Percentiles rank a stretch among this genome's conserved stretches.
Evolutionary conservation across 1,140 invertebrate genomes (phyloP).

Genomic region (Cyclina sinensis): DNA sequence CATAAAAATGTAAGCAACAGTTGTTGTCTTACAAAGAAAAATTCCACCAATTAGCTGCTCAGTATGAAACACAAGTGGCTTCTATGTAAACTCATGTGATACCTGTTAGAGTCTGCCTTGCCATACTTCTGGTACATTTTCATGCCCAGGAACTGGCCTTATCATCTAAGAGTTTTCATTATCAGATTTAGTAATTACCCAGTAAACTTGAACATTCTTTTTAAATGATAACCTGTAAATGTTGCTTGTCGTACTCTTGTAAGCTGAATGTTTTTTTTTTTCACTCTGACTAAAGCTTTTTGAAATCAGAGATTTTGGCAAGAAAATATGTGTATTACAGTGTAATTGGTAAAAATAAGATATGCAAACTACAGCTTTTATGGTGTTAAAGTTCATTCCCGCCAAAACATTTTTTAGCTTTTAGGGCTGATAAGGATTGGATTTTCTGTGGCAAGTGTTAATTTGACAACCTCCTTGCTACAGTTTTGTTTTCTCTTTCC

Average conservation of each 20-base stretch:
- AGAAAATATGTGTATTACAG: no score
- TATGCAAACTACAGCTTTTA: no score
- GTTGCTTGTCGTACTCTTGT: no score
- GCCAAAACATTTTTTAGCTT: no score
- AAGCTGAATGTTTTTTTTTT: no score
- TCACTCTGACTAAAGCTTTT: no score
- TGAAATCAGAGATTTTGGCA: no score
- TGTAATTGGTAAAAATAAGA: no score
- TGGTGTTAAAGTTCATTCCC: no score
- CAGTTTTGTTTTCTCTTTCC: no score
- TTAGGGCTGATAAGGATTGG: neutral
- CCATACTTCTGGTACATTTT: neutral
- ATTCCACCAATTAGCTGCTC: neutral
- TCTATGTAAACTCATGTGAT: neutral
- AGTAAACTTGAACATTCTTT: neutral
- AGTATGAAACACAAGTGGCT: constrained; percentile 3
- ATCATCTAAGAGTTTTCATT: neutral
- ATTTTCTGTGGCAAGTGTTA: neutral
- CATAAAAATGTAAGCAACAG: no score
- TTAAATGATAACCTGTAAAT: neutral
- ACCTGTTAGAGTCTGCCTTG: neutral
- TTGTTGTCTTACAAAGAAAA: neutral
- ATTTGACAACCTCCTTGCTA: no score
- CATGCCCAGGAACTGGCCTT: neutral
- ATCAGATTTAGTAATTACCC: neutral